These are phyloP conservation scores for Phoenoteleia sp. DNA, from an alignment of 2,888 invertebrate genomes.

Conservation along the genomic window DNA sequence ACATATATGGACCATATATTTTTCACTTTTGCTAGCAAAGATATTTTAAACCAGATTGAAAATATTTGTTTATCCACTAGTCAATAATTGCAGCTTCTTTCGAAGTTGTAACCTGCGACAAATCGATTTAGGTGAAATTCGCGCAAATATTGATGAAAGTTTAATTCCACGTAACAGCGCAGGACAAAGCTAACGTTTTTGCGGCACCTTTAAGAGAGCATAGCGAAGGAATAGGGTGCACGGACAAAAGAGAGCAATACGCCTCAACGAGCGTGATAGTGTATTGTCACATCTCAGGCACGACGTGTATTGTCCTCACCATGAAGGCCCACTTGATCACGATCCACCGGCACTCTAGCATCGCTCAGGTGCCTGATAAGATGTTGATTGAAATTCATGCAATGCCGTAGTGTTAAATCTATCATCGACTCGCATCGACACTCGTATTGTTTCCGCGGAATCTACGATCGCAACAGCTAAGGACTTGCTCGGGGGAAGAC, in stretches of 20 bases:
- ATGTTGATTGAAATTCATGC: slow-evolving; percentile 86
- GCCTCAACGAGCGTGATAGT: slow-evolving; percentile 83
- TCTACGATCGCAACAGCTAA: slow-evolving; percentile 66
- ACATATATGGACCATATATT: no score
- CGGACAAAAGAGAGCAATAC: slow-evolving; percentile 86
- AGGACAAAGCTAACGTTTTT: slow-evolving; percentile 75
- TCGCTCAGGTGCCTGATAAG: slow-evolving; percentile 84
- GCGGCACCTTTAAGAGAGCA: slow-evolving; percentile 73
- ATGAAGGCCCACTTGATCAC: slow-evolving; percentile 87
- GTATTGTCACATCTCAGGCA: slow-evolving; percentile 83
- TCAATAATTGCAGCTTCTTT: no score
- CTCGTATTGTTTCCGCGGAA: slow-evolving; percentile 79
- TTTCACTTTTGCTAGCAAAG: no score
- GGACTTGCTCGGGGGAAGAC: slow-evolving; percentile 63
- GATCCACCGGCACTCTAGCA: slow-evolving; percentile 84
- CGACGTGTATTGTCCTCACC: slow-evolving; percentile 85
- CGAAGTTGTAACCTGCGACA: slow-evolving; percentile 5
- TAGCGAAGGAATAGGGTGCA: slow-evolving; percentile 68
- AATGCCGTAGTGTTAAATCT: slow-evolving; percentile 76
- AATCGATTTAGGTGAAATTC: slow-evolving; percentile 34
- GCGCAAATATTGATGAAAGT: slow-evolving; percentile 66
- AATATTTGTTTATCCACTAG: not conserved
- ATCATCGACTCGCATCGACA: slow-evolving; percentile 78
- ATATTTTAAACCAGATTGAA: no score
- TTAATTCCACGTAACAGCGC: slow-evolving; percentile 40